Evolutionary conservation across 2,888 invertebrate genomes (phyloP).

Genomic region (Lasioglossum pauxillum): DNA sequence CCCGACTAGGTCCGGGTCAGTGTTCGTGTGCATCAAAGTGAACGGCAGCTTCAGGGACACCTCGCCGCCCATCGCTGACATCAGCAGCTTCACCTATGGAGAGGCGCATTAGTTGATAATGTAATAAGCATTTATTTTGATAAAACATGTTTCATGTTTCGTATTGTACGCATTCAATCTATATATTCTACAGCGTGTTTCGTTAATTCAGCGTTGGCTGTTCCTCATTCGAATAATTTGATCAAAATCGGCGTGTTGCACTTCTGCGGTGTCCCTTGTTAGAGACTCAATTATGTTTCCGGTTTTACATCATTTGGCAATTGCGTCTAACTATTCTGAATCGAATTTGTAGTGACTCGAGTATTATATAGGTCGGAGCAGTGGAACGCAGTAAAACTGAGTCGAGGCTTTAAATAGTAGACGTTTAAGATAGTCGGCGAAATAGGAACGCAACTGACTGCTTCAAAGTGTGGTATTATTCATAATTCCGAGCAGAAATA

Average conservation of each 20-base stretch:
- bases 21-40: conserved; percentile 90
- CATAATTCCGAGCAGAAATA: no score
- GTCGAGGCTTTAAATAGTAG: not conserved
- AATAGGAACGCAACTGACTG: not conserved
- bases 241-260: not conserved
- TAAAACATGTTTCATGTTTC: not conserved
- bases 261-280: not conserved
- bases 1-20: conserved; percentile 87
- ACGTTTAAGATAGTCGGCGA: not conserved
- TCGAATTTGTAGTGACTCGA: not conserved
- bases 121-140: no score
- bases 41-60: conserved; percentile 93
- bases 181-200: no score
- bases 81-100: conserved; percentile 88
- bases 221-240: not conserved
- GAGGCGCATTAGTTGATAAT: not conserved
- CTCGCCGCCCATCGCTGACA: conserved; percentile 93
- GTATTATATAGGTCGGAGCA: not conserved
- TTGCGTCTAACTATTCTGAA: not conserved
- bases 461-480: not conserved
- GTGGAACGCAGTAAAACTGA: not conserved
- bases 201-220: no score
- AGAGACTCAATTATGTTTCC: not conserved
- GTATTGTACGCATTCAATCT: not conserved
- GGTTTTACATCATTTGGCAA: not conserved